Evolutionary conservation across 2,888 invertebrate genomes (phyloP), one percentile per base, ranked within the genome.

Genomic region (Ormyrus pomaceus): DNA sequence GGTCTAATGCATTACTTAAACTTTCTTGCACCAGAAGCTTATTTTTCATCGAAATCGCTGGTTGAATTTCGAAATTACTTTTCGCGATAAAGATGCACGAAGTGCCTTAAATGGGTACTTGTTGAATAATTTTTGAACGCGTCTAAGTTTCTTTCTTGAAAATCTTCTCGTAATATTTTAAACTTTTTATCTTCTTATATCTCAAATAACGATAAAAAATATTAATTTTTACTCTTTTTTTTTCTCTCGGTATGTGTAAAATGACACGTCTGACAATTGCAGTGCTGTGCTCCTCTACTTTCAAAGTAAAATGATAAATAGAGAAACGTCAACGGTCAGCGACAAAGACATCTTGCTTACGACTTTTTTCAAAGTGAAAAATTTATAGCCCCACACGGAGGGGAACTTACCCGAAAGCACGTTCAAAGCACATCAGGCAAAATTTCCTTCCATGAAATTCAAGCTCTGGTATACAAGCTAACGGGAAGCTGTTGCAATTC

Each of bases 41-140:
- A 53, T 51, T 72, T 72, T 61, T 53, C 61, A 72, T 62, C 53
- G 53, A 45, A 72, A 62, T 53, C 61, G n/a, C 59, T 50, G 70
- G 50, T 71, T 71, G 34, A 51, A 61, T 61, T 46, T 10, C 55
- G n/a, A 55, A 55, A n/a, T 45, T 19, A 6, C 11, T 68, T 13
- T 51, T 51, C 19, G 65, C 50, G 19, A 50, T 65, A 50, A 19
- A 50, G 65, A 50, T 34, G 34, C 34, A 34, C 34, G 4, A 34
- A 34, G 4, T 34, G 34, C 34, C 34, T 34, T 34, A 34, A 34
- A 34, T 34, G 4, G 34, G 3, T 34, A 34, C 34, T 34, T 34
- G 34, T 34, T 34, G 34, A 34, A 34, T 34, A 34, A 34, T 34
- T 34, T 34, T 34, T 34, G 34, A 34, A 4, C 34, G 4, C 34